Evolutionary conservation across 2,888 invertebrate genomes (phyloP).

Genomic region (Platycnemis pennipes): DNA sequence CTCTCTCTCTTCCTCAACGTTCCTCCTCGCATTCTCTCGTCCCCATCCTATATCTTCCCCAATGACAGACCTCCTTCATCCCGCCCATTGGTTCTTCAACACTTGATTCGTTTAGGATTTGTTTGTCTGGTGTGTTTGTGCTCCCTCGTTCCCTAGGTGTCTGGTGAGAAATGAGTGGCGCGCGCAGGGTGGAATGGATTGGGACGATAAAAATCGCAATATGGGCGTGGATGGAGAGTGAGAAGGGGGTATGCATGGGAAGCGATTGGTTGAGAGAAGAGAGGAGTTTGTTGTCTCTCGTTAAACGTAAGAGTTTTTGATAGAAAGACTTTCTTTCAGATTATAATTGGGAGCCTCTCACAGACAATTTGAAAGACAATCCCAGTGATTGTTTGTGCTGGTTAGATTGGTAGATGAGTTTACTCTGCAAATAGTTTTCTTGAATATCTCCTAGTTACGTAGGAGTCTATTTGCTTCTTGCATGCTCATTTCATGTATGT

Average conservation of each 20-base stretch:
- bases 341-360: background rate
- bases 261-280: background rate
- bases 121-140: background rate
- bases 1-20: background rate
- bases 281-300: background rate
- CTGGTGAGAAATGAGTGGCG: background rate
- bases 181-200: conserved; percentile 28
- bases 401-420: background rate
- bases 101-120: background rate
- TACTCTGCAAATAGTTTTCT: background rate
- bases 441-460: background rate
- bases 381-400: background rate
- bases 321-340: background rate
- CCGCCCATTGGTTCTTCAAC: background rate
- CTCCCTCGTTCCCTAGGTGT: background rate
- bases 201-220: conserved; percentile 7
- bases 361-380: background rate
- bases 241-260: background rate
- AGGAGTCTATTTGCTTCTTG: too few species aligned
- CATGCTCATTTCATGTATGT: too few species aligned
- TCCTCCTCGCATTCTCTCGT: background rate
- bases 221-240: background rate
- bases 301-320: background rate
- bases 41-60: background rate
- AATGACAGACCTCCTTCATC: background rate